A percentile compares a stretch with the other conserved stretches of the same genome.
Conservation (phyloP, 2,797 vertebrate genomes). For the Clarias fuscus region DNA sequence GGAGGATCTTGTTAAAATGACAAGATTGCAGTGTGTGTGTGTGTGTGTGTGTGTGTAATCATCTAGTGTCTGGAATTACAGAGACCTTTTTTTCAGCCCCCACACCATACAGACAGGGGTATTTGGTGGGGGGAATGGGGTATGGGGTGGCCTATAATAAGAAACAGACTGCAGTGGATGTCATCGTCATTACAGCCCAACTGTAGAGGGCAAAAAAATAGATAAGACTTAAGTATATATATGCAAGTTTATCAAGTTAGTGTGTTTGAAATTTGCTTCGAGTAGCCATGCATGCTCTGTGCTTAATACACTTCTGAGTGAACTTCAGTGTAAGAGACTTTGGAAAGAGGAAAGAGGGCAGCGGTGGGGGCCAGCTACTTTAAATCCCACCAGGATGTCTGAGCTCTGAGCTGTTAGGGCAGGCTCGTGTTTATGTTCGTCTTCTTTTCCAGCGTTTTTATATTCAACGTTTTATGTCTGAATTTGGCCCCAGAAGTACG, state of each 20-base stretch:
- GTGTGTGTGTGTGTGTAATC: background rate
- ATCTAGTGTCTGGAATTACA: background rate
- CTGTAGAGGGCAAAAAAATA: background rate
- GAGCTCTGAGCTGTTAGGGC: background rate
- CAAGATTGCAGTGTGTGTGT: background rate
- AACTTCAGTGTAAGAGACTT: background rate
- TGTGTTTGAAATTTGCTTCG: too few species aligned
- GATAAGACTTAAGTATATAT: too few species aligned
- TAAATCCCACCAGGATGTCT: conserved; percentile 22
- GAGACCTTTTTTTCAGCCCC: background rate
- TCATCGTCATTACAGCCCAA: background rate
- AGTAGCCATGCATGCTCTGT: background rate
- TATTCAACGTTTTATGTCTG: background rate
- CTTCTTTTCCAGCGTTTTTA: background rate
- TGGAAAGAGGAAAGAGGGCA: background rate
- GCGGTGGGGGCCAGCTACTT: conserved; percentile 18
- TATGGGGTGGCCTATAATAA: conserved; percentile 11
- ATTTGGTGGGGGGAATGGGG: background rate
- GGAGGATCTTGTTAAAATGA: background rate
- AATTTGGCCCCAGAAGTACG: conserved; percentile 11
- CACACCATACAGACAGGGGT: background rate
- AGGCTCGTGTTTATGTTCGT: conserved; percentile 5
- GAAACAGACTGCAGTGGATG: background rate
- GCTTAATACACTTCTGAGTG: background rate
- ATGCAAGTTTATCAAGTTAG: too few species aligned